These are phyloP conservation scores for Bimastos eiseni DNA, from an alignment of 2,888 invertebrate genomes.

Conservation along the genomic window DNA sequence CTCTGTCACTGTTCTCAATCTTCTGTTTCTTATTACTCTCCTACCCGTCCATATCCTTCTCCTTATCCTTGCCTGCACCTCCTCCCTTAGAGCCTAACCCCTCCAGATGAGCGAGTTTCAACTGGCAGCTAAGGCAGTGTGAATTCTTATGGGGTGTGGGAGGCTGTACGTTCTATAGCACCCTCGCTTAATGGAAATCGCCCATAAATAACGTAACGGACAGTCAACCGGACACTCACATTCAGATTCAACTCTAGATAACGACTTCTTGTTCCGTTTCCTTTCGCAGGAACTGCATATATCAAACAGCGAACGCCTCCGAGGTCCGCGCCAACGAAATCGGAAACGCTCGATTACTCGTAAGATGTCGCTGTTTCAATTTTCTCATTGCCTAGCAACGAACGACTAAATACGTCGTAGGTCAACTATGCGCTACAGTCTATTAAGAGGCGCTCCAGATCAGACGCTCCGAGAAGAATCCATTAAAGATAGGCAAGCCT, in stretches of 20 bases:
- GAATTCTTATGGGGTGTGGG: background rate
- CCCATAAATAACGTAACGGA: background rate
- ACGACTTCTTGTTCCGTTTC: no score
- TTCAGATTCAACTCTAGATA: background rate
- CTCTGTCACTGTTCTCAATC: no score
- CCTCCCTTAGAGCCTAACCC: no score
- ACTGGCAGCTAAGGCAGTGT: no score
- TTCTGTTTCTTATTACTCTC: no score
- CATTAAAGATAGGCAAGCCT: no score
- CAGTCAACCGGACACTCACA: background rate
- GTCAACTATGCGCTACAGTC: background rate
- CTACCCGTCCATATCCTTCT: no score
- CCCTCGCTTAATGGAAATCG: background rate
- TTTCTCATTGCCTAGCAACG: background rate
- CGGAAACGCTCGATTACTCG: background rate
- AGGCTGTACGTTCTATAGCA: no score
- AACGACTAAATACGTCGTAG: background rate
- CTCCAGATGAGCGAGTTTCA: no score
- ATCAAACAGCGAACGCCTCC: background rate
- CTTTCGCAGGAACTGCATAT: background rate
- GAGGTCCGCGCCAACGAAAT: background rate
- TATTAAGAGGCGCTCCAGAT: no score
- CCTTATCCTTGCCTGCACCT: no score
- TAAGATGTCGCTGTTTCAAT: conserved; percentile 17
- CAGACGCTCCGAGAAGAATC: no score